A percentile compares a stretch with the other conserved stretches of the same genome.
Evolutionary conservation across 1,140 invertebrate genomes (phyloP).

Genomic region (Zaprionus gabonicus): DNA sequence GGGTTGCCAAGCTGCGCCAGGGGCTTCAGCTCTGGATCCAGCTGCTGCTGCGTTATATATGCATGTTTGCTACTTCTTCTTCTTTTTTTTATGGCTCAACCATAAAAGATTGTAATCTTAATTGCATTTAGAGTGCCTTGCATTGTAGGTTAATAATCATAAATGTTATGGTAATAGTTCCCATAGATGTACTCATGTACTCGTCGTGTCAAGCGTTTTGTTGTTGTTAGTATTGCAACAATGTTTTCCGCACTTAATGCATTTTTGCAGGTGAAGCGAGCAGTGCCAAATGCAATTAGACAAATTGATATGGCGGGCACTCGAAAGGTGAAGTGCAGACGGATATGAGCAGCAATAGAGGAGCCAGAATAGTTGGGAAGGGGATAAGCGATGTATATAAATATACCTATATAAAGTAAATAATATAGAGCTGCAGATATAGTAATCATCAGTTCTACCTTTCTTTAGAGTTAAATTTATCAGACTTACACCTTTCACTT

Average conservation of each 20-base stretch:
- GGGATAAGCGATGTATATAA: background rate
- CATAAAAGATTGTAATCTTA: slow-evolving; percentile 82
- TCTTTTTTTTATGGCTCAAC: slow-evolving; percentile 50
- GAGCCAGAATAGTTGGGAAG: too few relatives aligned
- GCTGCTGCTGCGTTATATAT: slow-evolving; percentile 4
- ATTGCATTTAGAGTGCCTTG: slow-evolving; percentile 83
- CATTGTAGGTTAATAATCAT: slow-evolving; percentile 83
- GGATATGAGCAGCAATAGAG: background rate
- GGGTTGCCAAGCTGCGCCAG: slow-evolving; percentile 46
- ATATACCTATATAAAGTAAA: too few relatives aligned
- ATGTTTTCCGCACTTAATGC: slow-evolving; percentile 51
- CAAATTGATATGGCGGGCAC: slow-evolving; percentile 43
- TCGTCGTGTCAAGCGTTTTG: slow-evolving; percentile 53
- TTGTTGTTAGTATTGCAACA: slow-evolving; percentile 49
- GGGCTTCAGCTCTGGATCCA: slow-evolving; percentile 5
- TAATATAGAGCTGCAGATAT: too few relatives aligned
- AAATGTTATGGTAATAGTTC: slow-evolving; percentile 81
- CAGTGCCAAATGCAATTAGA: slow-evolving; percentile 43
- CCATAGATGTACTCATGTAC: slow-evolving; percentile 43
- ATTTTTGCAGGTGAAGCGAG: slow-evolving; percentile 22
- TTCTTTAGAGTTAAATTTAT: too few relatives aligned
- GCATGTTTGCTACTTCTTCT: slow-evolving; percentile 12
- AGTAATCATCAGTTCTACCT: too few relatives aligned
- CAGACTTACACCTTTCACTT: too few relatives aligned
- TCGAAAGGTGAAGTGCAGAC: background rate